phyloP scores from a whole-genome alignment of 2,888 invertebrate species.

The Chaetogeoica ovagalla region DNA sequence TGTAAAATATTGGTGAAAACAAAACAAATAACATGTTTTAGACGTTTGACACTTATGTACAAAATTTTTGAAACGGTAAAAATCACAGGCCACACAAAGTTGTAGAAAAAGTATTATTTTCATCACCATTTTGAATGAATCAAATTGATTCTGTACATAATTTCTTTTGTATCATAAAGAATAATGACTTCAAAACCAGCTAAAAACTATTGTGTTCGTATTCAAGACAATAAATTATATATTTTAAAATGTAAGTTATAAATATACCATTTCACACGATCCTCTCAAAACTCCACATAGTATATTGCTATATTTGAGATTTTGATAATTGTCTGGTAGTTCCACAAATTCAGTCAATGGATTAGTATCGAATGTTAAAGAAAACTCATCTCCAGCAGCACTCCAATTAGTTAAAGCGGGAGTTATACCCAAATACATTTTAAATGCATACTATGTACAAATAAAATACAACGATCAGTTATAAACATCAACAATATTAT shows the following conservation, averaged over 20 bases:
- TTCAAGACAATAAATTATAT: background rate
- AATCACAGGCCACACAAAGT: too few species aligned
- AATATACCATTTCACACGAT: slow-evolving; percentile 94
- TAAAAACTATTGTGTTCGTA: background rate
- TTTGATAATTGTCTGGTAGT: slow-evolving; percentile 79
- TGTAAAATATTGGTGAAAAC: too few species aligned
- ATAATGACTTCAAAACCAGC: too few species aligned
- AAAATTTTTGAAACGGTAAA: too few species aligned
- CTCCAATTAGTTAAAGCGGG: slow-evolving; percentile 95
- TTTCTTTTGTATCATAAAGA: too few species aligned
- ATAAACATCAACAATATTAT: slow-evolving; percentile 58
- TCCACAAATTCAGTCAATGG: slow-evolving; percentile 97
- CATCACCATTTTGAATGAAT: too few species aligned
- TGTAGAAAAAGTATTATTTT: too few species aligned
- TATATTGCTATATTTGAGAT: slow-evolving; percentile 88
- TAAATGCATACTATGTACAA: slow-evolving; percentile 65
- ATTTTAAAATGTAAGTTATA: slow-evolving; percentile 3
- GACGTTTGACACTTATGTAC: too few species aligned
- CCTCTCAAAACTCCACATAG: slow-evolving; percentile 90
- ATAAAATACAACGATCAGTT: slow-evolving; percentile 56
- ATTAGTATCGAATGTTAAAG: slow-evolving; percentile 90
- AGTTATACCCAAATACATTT: slow-evolving; percentile 86
- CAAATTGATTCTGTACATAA: too few species aligned
- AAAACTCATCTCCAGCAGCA: slow-evolving; percentile 92
- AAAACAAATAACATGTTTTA: too few species aligned